phyloP scores from a whole-genome alignment of 2,888 invertebrate genomes.

The Trypoxylon attenuatum region DNA sequence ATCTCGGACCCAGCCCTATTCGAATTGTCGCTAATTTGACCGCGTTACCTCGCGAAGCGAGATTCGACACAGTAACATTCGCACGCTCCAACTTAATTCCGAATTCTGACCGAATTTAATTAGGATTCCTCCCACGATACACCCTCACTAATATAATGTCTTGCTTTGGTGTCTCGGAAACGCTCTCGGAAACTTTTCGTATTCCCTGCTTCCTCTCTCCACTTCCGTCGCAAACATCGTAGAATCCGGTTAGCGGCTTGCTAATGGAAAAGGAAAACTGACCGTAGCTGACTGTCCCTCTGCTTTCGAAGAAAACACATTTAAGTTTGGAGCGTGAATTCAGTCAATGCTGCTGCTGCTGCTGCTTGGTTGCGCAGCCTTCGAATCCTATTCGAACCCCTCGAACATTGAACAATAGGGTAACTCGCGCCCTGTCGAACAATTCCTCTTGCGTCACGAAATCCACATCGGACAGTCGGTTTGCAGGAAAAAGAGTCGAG shows the following conservation, averaged over 20 bases:
- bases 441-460: too few relatives aligned
- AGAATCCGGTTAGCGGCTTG: conserved; percentile 32
- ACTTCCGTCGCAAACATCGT: conserved; percentile 10
- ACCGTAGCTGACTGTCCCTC: not conserved
- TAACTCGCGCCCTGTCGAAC: too few relatives aligned
- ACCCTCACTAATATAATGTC: conserved; percentile 12
- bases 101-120: conserved; percentile 49
- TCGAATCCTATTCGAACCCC: too few relatives aligned
- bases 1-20: too few relatives aligned
- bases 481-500: too few relatives aligned
- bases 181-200: conserved; percentile 6
- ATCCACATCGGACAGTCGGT: too few relatives aligned
- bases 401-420: too few relatives aligned
- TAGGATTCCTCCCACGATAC: conserved; percentile 20
- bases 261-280: not conserved
- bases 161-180: conserved; percentile 15
- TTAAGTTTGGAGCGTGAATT: conserved; percentile 47
- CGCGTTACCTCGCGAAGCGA: too few relatives aligned
- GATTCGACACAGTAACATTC: too few relatives aligned
- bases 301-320: conserved; percentile 51
- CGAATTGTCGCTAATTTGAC: too few relatives aligned
- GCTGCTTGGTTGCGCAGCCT: too few relatives aligned
- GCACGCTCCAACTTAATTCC: conserved; percentile 32
- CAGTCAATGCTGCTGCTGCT: too few relatives aligned
- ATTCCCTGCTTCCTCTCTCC: not conserved